Evolutionary conservation across 2,113 vertebrate species (phyloP).

Genomic region (Sturnus vulgaris): DNA sequence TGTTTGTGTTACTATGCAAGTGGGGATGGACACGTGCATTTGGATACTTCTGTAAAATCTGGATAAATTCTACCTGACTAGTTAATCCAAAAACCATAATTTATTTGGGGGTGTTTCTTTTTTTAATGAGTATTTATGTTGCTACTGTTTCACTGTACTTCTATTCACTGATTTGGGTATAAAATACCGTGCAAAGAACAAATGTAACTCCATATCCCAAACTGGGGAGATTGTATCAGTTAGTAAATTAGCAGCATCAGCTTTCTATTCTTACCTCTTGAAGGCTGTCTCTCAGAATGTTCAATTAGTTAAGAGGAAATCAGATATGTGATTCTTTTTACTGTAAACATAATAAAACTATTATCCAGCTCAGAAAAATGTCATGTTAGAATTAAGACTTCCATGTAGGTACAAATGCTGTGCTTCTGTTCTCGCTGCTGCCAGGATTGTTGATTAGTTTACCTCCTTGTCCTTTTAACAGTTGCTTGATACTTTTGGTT

Average conservation of each 20-base stretch:
- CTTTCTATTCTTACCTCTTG: not conserved
- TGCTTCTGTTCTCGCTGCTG: not conserved
- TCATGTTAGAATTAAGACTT: not conserved
- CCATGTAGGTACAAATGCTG: not conserved
- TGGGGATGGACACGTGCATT: accelerated
- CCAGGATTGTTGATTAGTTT: not conserved
- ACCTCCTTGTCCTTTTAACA: not conserved
- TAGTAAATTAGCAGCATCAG: not conserved
- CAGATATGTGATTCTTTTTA: not conserved
- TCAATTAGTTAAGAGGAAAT: not conserved
- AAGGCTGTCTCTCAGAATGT: not conserved
- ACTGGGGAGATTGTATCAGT: conserved; percentile 4
- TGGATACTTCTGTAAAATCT: not conserved
- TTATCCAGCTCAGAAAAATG: not conserved
- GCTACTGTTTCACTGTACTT: not conserved
- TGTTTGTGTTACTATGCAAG: not conserved
- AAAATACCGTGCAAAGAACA: not conserved
- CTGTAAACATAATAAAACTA: not conserved
- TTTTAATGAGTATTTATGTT: not conserved
- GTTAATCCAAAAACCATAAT: not conserved
- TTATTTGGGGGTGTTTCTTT: not conserved
- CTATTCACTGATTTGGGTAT: not conserved
- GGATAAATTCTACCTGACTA: not conserved
- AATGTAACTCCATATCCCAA: conserved; percentile 10
- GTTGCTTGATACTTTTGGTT: not conserved